A percentile compares a stretch with the other conserved stretches of the same genome.
These are phyloP conservation scores for Diacarnus erythraeanus DNA, from an alignment of 37 sponge, comb jelly and placozoan species.

Conservation along the genomic window DNA sequence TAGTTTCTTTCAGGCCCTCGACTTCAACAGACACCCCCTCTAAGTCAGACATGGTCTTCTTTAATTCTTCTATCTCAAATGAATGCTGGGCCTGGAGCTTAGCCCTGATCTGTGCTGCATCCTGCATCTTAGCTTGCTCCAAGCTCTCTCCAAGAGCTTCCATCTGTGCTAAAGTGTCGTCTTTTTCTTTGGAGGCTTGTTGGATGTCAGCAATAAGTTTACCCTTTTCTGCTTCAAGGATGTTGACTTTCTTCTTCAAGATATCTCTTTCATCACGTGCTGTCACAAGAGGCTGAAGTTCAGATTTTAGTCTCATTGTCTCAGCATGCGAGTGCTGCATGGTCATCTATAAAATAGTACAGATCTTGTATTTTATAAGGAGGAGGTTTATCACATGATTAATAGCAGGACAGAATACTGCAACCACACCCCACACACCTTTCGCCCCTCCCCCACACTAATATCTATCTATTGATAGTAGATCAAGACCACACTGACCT, in stretches of 20 bases:
- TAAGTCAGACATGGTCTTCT: background rate
- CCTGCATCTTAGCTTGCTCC: background rate
- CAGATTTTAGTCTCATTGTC: background rate
- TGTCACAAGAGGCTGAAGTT: background rate
- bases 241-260: background rate
- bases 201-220: background rate
- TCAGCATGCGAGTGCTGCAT: background rate
- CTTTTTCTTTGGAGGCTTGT: conserved; percentile 5
- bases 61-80: background rate
- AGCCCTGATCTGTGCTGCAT: background rate
- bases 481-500: conserved; percentile 2
- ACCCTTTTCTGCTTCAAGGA: background rate
- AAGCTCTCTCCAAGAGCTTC: background rate
- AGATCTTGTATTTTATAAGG: too few species aligned
- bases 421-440: background rate
- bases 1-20: background rate
- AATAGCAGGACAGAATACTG: background rate
- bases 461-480: background rate
- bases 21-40: background rate
- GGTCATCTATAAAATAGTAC: background rate
- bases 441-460: too few species aligned
- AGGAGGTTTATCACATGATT: background rate
- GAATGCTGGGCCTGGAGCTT: background rate
- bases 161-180: background rate
- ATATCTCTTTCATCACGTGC: background rate